Base-by-base conservation (phyloP, 2,888 invertebrate species). In the Sinelater perroti region DNA sequence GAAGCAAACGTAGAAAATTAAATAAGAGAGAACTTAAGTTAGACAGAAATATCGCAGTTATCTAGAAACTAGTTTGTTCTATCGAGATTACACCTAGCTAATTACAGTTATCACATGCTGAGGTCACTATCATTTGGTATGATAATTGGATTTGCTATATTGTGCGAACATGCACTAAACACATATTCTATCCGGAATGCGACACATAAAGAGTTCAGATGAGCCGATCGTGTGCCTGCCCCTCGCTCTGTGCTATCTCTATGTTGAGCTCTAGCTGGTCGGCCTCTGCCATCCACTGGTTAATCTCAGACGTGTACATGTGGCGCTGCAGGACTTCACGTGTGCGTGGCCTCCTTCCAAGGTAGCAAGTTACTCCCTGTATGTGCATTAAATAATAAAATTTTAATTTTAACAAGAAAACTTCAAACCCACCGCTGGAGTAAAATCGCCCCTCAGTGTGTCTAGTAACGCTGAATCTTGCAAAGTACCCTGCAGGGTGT, bases 261-360 rank as follows among this genome's bases (percentile, higher is more conserved):
- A 45, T 21, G 10, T 10, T 40, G 47, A 52, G 13, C 33, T 57
- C 57, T 2, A 46, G 4, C 17, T 40, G 47, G 49, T 58, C 58
- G 8, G 53, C 58, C 69, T 90, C 89, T 1, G 83, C 79, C 21
- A 90, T 78, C 91, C 91, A 91, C 70, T 86, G 86, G 60, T 83
- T 84, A 70, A 91, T 90, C 69, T 91, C 90, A 5, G 82, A 75
- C 60, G 85, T 85, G 74, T 91, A 91, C 90, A 91, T 91, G 68
- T 88, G 82, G 63, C 86, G 80, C 72, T 90, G 90, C 14, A 91
- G 79, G 7, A 91, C 89, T 71, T 90, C 90, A 68, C 89, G 83
- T 28, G 89, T 91, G 38, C 90, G 80, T 2, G 88, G 87, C 49
- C 90, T 79, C n/a, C 87, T 85, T 0, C 91, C 91, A 38, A 89